phyloP scores from a whole-genome alignment of 1,140 invertebrate species.

The Hycleus phaleratus region DNA sequence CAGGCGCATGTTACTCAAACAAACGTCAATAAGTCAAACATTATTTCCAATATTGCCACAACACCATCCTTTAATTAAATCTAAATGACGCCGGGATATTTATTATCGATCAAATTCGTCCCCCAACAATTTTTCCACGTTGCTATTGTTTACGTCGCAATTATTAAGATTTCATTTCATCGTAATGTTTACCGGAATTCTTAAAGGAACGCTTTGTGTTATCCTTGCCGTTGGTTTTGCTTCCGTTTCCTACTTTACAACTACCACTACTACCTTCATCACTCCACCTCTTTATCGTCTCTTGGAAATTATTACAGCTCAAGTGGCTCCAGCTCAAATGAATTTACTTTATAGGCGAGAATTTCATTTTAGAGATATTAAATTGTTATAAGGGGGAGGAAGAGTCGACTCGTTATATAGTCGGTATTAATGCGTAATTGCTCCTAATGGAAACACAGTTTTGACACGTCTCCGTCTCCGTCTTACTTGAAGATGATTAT shows the following conservation, averaged over 20 bases:
- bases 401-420: conserved; percentile 13
- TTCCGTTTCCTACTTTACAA: background rate
- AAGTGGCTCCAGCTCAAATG: conserved; percentile 23
- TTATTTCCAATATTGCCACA: too few species aligned
- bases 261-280: background rate
- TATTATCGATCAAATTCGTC: too few species aligned
- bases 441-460: conserved; percentile 10
- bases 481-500: background rate
- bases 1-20: too few species aligned
- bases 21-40: too few species aligned
- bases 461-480: conserved; percentile 3
- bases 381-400: conserved; percentile 31
- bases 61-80: too few species aligned
- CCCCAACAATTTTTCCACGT: too few species aligned
- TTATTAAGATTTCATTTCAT: conserved; percentile 38
- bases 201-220: background rate
- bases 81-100: too few species aligned
- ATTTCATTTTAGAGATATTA: conserved; percentile 22
- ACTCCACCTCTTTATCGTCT: background rate
- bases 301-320: conserved; percentile 17
- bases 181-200: conserved; percentile 32
- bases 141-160: conserved; percentile 30
- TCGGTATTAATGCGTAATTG: conserved; percentile 14
- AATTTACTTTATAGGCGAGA: conserved; percentile 28
- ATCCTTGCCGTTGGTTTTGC: background rate